Evolutionary conservation across 1,140 invertebrate genomes (phyloP).

Genomic region (Bactericera cockerelli): DNA sequence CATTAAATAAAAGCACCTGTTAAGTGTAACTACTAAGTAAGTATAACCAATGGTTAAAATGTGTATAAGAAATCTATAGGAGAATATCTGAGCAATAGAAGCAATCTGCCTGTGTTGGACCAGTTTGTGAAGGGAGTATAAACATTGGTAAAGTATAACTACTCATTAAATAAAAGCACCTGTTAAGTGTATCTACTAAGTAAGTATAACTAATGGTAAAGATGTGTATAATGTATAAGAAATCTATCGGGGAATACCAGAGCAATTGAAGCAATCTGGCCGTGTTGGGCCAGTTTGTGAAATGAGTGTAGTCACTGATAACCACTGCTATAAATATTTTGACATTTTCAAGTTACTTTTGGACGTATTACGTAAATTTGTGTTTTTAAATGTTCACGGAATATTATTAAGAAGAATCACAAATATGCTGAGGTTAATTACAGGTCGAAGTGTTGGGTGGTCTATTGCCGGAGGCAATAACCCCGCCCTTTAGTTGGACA

Average conservation of each 20-base stretch:
- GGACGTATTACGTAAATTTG: too few relatives aligned
- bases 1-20: too few relatives aligned
- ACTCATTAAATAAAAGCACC: too few relatives aligned
- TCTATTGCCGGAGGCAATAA: too few relatives aligned
- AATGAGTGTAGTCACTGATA: constrained; percentile 31
- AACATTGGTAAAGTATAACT: too few relatives aligned
- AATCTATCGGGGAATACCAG: constrained; percentile 92
- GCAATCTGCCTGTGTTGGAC: constrained; percentile 44
- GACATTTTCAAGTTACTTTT: too few relatives aligned
- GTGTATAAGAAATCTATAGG: constrained; percentile 91
- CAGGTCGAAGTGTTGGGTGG: too few relatives aligned
- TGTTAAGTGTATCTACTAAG: constrained; percentile 29
- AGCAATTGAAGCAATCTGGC: constrained; percentile 52
- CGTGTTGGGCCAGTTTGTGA: constrained; percentile 47
- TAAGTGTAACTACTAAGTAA: constrained; percentile 26
- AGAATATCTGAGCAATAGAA: constrained; percentile 73
- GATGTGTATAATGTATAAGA: constrained; percentile 50
- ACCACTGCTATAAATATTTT: neutral
- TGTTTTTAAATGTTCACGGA: too few relatives aligned
- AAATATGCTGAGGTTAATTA: too few relatives aligned
- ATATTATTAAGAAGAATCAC: too few relatives aligned
- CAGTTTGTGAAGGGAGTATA: constrained; percentile 42
- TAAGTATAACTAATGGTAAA: neutral
- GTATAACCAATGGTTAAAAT: neutral
- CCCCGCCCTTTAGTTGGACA: too few relatives aligned